Evolutionary conservation across 2,113 vertebrate genomes (phyloP), one percentile per base, ranked within the genome.

Genomic region (Ariopsis seemanni): DNA sequence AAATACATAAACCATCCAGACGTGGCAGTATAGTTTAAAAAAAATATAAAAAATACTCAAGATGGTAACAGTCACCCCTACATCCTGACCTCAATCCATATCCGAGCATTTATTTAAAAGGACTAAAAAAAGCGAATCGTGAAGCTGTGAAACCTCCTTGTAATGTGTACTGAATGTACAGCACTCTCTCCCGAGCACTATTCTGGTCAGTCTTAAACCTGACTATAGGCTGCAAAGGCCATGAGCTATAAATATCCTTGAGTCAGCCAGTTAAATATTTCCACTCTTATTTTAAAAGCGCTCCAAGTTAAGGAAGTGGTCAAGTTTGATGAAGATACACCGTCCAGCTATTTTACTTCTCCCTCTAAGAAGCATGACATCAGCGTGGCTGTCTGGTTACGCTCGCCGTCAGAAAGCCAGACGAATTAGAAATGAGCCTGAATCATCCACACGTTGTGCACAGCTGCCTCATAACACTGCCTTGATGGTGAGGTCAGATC

Each of bases 231-330:
- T 69, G 65, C 74, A 72, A 67, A 34, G 48, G 17, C 48, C 88
- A 48, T 12, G 48, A 78, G 72, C 80, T 89, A 83, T 78, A 86
- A 89, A 89, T 89, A 86, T 34, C 78, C 58, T 62, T 27, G 71
- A 62, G 12, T 62, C 74, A 48, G 72, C 65, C 48, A 42, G 81
- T 58, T 84, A 77, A 88, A 78, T 84, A 83, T 88, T 78, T 79
- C 60, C 86, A 84, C 55, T 22, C 11, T 42, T 75, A 79, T 58
- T 57, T 79, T 83, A 87, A 53, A 87, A 72, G 55, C 42, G 57
- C 74, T 55, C 22, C 60, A 74, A 74, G 22, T 77, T 52, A 53
- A 78, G 86, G 81, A 87, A 78, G 72, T 78, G 86, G 86, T 20
- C 27, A 20, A 17, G 22, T 82, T 74, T 62, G 17, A 52, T 25